These are phyloP conservation scores for Trichechus manatus DNA, from an alignment of 2,113 vertebrate species.

Conservation along the genomic window DNA sequence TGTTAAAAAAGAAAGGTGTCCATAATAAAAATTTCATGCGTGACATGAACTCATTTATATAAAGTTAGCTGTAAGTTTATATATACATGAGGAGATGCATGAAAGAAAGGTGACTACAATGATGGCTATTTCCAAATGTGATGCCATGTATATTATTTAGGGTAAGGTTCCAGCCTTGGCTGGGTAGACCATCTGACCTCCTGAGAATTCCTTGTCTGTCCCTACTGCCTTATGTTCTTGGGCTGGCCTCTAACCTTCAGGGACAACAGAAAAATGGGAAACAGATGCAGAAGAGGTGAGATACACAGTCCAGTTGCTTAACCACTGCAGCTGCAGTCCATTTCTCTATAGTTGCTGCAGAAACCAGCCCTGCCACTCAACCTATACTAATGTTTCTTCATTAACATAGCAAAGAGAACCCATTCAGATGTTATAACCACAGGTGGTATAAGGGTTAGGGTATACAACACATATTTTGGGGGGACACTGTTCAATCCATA, in stretches of 20 bases:
- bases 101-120: too few species aligned
- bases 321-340: not conserved
- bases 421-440: not conserved
- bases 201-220: not conserved
- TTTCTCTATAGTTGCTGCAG: not conserved
- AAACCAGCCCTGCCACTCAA: not conserved
- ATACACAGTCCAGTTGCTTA: too few species aligned
- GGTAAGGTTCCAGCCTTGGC: not conserved
- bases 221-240: not conserved
- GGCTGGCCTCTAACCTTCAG: not conserved
- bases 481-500: not conserved
- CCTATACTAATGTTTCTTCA: not conserved
- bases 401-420: not conserved
- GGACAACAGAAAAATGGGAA: not conserved
- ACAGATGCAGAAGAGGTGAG: not conserved
- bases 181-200: not conserved
- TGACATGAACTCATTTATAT: too few species aligned
- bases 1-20: too few species aligned
- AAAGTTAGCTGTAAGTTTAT: too few species aligned
- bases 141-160: not conserved
- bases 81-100: too few species aligned
- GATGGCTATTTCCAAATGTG: not conserved
- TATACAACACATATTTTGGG: not conserved
- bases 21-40: too few species aligned
- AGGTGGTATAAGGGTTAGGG: not conserved